Evolutionary conservation across 2,797 vertebrate species (phyloP).

Genomic region (Oryzias sinensis): DNA sequence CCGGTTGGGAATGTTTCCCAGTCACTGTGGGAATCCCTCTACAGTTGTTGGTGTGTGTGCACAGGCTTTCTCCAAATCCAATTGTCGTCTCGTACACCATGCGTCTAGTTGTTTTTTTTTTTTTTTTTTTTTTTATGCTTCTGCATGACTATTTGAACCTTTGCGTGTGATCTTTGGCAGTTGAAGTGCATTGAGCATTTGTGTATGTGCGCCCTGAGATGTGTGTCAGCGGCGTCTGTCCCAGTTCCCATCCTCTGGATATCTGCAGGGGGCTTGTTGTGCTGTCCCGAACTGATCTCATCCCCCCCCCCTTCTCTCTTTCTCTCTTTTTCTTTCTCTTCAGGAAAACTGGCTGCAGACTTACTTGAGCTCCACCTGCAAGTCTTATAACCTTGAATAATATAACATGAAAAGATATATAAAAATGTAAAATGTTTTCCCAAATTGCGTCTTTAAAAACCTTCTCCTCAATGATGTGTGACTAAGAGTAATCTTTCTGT

Average conservation of each 20-base stretch:
- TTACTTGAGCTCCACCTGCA: constrained; percentile 9
- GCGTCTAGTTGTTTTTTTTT: not conserved
- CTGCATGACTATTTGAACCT: constrained; percentile 23
- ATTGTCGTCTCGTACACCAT: constrained; percentile 2
- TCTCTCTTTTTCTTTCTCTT: constrained; percentile 11
- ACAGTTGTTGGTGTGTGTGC: constrained; percentile 45
- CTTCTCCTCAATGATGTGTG: constrained; percentile 30
- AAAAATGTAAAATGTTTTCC: constrained; percentile 21
- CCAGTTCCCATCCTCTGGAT: constrained; percentile 74
- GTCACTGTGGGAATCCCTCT: constrained; percentile 77
- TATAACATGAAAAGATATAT: constrained; percentile 19
- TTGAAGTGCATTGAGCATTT: constrained; percentile 17
- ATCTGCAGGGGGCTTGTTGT: constrained; percentile 57
- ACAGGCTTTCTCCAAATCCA: constrained; percentile 5
- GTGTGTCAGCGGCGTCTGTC: constrained; percentile 69
- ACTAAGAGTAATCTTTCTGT: constrained; percentile 46
- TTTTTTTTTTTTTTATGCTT: constrained; percentile 28
- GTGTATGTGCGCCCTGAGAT: constrained; percentile 21
- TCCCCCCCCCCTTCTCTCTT: constrained; percentile 5
- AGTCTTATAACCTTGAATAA: constrained; percentile 28
- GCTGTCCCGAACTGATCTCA: constrained; percentile 36
- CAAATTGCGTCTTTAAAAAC: constrained; percentile 53
- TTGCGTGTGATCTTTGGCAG: constrained; percentile 36
- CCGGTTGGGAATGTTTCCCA: constrained; percentile 76
- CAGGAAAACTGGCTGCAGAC: constrained; percentile 3